Evolutionary conservation across 2,113 vertebrate species (phyloP).

Genomic region (Calidris pygmaea): DNA sequence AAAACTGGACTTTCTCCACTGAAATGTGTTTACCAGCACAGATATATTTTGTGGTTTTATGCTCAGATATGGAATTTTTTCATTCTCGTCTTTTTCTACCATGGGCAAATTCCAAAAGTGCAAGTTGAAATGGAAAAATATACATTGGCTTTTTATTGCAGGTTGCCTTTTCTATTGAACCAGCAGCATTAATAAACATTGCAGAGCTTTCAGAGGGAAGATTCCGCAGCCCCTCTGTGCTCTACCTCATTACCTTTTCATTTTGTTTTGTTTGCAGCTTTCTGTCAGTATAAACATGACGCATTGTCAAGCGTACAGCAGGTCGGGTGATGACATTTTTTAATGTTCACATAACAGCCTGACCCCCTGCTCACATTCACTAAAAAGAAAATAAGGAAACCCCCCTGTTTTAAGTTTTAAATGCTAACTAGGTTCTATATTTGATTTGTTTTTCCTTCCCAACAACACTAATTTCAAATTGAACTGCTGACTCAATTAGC

Average conservation of each 20-base stretch:
- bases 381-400: conserved; percentile 18
- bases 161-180: neutral
- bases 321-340: conserved; percentile 24
- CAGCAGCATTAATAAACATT: conserved; percentile 19
- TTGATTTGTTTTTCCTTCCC: conserved; percentile 49
- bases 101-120: neutral
- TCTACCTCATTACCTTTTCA: conserved; percentile 44
- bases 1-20: neutral
- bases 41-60: neutral
- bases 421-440: conserved; percentile 25
- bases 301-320: neutral
- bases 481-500: conserved; percentile 46
- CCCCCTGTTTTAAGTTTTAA: neutral
- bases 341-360: conserved; percentile 43
- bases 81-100: neutral
- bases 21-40: neutral
- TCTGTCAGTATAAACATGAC: conserved; percentile 17
- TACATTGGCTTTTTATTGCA: neutral
- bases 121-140: neutral
- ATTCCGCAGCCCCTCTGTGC: neutral
- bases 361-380: conserved; percentile 30
- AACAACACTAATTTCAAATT: conserved; percentile 25
- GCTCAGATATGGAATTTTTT: neutral
- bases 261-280: conserved; percentile 23
- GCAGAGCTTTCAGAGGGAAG: neutral